phyloP scores from a whole-genome alignment of 2,888 invertebrate genomes.

The Morpho achilles region DNA sequence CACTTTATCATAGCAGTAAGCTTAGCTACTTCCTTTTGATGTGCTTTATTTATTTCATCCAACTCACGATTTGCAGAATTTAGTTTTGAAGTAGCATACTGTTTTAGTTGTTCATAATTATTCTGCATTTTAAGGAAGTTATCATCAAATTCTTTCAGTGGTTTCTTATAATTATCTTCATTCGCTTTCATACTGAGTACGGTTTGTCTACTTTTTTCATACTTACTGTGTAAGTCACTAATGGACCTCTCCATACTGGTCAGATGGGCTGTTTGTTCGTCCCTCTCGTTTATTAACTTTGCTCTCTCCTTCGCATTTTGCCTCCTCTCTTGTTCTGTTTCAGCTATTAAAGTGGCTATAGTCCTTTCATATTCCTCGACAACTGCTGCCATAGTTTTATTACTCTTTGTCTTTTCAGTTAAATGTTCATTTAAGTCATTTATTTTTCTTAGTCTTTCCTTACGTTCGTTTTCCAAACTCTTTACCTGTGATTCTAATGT shows the following conservation, averaged over 20 bases:
- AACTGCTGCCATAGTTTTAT: slow-evolving; percentile 81
- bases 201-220: slow-evolving; percentile 82
- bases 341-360: slow-evolving; percentile 85
- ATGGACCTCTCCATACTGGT: slow-evolving; percentile 82
- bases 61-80: slow-evolving; percentile 87
- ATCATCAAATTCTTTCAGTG: slow-evolving; percentile 83
- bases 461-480: slow-evolving; percentile 51
- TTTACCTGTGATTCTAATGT: slow-evolving; percentile 59
- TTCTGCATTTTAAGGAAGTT: slow-evolving; percentile 87
- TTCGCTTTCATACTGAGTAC: slow-evolving; percentile 75
- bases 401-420: slow-evolving; percentile 61
- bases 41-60: slow-evolving; percentile 84
- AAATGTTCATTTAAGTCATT: slow-evolving; percentile 59
- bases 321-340: slow-evolving; percentile 84
- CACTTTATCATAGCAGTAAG: slow-evolving; percentile 92
- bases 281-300: slow-evolving; percentile 77
- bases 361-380: slow-evolving; percentile 89
- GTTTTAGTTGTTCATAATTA: slow-evolving; percentile 91
- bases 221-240: slow-evolving; percentile 82
- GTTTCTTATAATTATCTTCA: slow-evolving; percentile 84
- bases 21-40: slow-evolving; percentile 90
- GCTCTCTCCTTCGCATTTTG: slow-evolving; percentile 73
- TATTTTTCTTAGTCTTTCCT: slow-evolving; percentile 54
- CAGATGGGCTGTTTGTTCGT: slow-evolving; percentile 80
- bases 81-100: slow-evolving; percentile 93